A percentile compares a stretch with the other conserved stretches of the same genome.
Evolutionary conservation across 2,888 invertebrate genomes (phyloP).

Genomic region (Theristus sp.): DNA sequence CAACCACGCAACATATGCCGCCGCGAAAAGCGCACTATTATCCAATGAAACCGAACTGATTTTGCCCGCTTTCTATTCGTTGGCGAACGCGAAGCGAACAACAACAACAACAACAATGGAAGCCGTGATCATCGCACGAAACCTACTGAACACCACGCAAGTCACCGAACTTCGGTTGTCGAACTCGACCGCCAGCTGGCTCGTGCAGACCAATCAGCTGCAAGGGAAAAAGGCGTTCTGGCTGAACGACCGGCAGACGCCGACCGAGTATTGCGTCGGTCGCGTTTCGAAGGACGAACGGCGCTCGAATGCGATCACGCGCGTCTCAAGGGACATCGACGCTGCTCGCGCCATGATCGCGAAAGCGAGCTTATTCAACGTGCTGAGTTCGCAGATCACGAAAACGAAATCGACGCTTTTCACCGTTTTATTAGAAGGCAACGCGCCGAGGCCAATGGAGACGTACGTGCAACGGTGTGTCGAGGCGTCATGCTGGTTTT

Average conservation of each 20-base stretch:
- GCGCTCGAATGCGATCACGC: no score
- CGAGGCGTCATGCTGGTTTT: not conserved
- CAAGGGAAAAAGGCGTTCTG: no score
- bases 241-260: no score
- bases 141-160: no score
- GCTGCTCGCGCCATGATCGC: not conserved
- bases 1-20: not conserved
- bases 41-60: not conserved
- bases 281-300: no score
- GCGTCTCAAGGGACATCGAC: no score
- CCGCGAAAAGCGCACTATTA: not conserved
- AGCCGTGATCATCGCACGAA: no score
- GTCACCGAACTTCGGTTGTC: no score
- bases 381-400: not conserved
- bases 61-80: not conserved
- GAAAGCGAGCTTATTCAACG: not conserved
- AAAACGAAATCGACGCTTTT: not conserved
- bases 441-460: not conserved
- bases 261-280: no score
- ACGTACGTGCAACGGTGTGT: not conserved
- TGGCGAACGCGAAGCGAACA: not conserved
- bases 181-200: no score
- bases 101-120: no score
- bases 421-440: not conserved
- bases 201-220: no score